These are phyloP conservation scores for Drosophila orosa DNA, from an alignment of 1,140 invertebrate species.

Conservation along the genomic window DNA sequence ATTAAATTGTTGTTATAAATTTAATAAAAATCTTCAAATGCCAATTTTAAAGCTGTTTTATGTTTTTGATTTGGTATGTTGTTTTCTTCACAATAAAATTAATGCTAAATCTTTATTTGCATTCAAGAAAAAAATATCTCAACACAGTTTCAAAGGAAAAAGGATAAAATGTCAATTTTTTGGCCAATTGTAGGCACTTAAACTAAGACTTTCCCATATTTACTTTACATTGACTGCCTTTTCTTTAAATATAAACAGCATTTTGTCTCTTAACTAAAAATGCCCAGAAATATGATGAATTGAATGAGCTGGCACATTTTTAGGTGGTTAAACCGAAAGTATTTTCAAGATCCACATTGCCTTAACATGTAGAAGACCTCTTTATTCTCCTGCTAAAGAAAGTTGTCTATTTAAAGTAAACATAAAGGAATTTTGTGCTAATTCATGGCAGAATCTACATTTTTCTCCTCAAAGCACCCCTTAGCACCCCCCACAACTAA, in stretches of 20 bases:
- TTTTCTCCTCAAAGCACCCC: not conserved
- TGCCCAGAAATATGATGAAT: slow-evolving; percentile 52
- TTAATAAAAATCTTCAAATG: no score
- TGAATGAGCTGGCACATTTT: slow-evolving; percentile 63
- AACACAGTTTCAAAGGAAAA: no score
- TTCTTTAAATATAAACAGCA: not conserved
- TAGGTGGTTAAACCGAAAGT: slow-evolving; percentile 24
- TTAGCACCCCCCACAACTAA: not conserved
- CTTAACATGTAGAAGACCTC: slow-evolving; percentile 18
- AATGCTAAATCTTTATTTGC: no score
- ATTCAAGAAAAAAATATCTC: no score
- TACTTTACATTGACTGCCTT: not conserved
- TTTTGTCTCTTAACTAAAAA: slow-evolving; percentile 38
- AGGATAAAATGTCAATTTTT: no score
- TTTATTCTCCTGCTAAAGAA: slow-evolving; percentile 35
- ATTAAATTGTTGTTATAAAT: no score
- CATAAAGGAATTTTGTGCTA: slow-evolving; percentile 47
- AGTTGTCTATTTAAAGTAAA: slow-evolving; percentile 25
- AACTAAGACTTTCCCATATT: no score
- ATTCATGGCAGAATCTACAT: slow-evolving; percentile 45
- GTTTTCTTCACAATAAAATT: no score
- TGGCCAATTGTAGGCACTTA: no score
- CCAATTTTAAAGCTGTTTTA: no score
- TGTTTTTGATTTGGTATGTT: no score
- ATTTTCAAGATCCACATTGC: slow-evolving; percentile 43